A percentile compares a stretch with the other conserved stretches of the same genome.
Conservation (phyloP, 1,140 invertebrate species). For the Rhagoletis pomonella region DNA sequence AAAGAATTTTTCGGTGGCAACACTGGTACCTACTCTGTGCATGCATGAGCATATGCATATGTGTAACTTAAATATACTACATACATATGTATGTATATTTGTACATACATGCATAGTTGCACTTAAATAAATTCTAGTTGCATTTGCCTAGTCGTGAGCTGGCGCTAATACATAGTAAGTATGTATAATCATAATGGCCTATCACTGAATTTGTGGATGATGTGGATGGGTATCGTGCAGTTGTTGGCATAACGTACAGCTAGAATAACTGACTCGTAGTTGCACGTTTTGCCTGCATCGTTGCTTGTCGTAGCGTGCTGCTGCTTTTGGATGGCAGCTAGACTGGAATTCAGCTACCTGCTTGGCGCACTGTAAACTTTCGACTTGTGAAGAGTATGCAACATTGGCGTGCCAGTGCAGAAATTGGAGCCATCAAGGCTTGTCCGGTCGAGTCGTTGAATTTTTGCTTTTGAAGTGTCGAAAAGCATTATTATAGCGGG, state of each 20-base stretch:
- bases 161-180: not conserved
- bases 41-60: not conserved
- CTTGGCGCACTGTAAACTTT: not conserved
- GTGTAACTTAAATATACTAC: not conserved
- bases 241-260: not conserved
- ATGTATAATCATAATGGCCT: not conserved
- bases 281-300: slow-evolving; percentile 15
- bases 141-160: not conserved
- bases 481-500: not conserved
- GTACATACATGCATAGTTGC: not conserved
- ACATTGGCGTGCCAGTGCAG: slow-evolving; percentile 33
- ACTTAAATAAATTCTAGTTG: not conserved
- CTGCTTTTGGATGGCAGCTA: not conserved
- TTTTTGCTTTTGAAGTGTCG: slow-evolving; percentile 10
- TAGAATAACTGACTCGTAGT: not conserved
- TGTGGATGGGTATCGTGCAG: not conserved
- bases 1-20: too few species aligned
- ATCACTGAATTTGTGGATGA: not conserved
- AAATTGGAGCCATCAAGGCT: not conserved
- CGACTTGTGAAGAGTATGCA: not conserved
- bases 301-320: slow-evolving; percentile 31
- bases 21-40: not conserved
- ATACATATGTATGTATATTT: not conserved
- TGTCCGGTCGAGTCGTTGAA: not conserved
- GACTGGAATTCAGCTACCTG: not conserved